phyloP scores from a whole-genome alignment of 2,888 invertebrate genomes.

The Clunio marinus region DNA sequence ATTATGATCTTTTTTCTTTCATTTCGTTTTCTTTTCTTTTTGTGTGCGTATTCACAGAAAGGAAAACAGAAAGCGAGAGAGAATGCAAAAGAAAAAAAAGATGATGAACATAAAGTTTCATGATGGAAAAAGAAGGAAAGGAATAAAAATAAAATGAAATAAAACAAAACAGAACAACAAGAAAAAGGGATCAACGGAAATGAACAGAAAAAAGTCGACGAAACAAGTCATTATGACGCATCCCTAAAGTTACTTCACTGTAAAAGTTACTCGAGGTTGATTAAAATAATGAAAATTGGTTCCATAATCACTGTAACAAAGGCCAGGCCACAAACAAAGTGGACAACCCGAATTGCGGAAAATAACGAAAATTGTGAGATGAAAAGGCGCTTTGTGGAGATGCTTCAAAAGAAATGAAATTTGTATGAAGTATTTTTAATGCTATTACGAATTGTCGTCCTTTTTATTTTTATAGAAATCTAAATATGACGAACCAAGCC shows the following conservation, averaged over 20 bases:
- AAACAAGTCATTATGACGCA: conserved; percentile 12
- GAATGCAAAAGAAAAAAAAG: no score
- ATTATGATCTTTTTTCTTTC: no score
- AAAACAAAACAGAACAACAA: neutral
- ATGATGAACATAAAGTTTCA: conserved; percentile 14
- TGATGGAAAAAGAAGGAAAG: conserved; percentile 1
- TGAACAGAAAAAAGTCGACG: no score
- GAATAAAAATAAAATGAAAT: neutral
- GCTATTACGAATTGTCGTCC: neutral
- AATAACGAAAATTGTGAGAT: no score
- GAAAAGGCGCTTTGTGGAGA: neutral
- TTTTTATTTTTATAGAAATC: no score
- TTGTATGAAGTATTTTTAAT: neutral
- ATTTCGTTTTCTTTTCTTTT: neutral
- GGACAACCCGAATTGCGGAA: neutral
- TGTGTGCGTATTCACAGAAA: neutral
- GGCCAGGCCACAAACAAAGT: neutral
- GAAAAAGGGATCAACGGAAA: neutral
- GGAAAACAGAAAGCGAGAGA: neutral
- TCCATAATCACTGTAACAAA: neutral
- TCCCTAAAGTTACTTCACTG: neutral
- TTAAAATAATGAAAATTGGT: conserved; percentile 10
- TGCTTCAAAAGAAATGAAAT: neutral
- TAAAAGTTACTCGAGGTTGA: neutral
- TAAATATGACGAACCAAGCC: no score